Conservation (phyloP, 2,888 invertebrate species). For the Cephalotes varians region DNA sequence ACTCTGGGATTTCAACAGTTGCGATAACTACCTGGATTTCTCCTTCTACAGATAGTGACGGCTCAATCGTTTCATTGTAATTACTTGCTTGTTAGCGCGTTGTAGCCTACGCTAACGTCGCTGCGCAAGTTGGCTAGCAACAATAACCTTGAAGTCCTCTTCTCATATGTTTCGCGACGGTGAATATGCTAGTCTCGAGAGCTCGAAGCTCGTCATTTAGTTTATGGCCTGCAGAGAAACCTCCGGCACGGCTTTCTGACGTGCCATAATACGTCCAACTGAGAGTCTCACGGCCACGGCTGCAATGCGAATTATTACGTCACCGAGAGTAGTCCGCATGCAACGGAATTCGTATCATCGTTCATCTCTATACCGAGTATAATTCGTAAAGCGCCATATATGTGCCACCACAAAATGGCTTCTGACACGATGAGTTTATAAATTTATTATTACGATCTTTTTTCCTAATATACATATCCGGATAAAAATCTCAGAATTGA, state of each 20-base stretch:
- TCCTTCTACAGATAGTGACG: slow-evolving; percentile 53
- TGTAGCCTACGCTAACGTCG: background rate
- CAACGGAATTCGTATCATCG: slow-evolving; percentile 32
- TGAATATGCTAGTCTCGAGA: background rate
- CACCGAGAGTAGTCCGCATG: slow-evolving; percentile 3
- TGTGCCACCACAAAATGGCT: background rate
- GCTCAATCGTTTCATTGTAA: slow-evolving; percentile 72
- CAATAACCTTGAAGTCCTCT: slow-evolving; percentile 31
- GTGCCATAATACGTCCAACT: slow-evolving; percentile 38
- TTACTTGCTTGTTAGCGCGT: slow-evolving; percentile 69
- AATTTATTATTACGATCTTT: background rate
- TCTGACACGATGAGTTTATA: background rate
- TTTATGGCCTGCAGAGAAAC: slow-evolving; percentile 40
- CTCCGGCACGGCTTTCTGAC: slow-evolving; percentile 43
- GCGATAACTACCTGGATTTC: slow-evolving; percentile 77
- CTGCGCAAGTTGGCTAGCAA: slow-evolving; percentile 34
- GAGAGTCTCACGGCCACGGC: slow-evolving; percentile 19
- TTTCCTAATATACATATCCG: background rate
- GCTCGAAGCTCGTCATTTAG: slow-evolving; percentile 44
- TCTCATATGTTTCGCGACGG: slow-evolving; percentile 23
- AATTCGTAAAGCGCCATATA: slow-evolving; percentile 37
- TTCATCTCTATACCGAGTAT: slow-evolving; percentile 22
- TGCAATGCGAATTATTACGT: slow-evolving; percentile 40
- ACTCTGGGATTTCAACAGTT: slow-evolving; percentile 62
- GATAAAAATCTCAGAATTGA: background rate